Evolutionary conservation across 2,888 invertebrate species (phyloP), one percentile per base, ranked within the genome.

Genomic region (Gandaritis pyraliata): DNA sequence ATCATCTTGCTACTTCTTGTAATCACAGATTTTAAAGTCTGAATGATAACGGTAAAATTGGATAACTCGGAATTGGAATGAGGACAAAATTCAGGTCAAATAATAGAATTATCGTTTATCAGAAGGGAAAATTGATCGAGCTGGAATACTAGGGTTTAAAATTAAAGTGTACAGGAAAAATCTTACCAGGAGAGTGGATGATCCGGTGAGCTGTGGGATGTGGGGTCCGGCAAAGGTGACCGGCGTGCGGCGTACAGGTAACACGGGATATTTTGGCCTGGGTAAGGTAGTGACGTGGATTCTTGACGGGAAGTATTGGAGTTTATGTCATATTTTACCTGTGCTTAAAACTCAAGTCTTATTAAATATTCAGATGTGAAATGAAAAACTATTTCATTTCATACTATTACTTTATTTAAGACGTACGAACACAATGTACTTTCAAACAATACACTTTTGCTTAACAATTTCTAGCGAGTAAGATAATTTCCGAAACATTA

Each of bases 131-230:
- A 49, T 64, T 60, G 56, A 61, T 52, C 47, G 11, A 54, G 48
- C 55, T 58, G 66, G 68, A 75, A 75, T 74, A 70, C 84, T 85
- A 85, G 90, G 90, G 89, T 74, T 80, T 72, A 86, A 90, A 89
- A 58, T 62, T 83, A 86, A 87, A 87, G 87, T 78, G 82, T 83
- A 89, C 83, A 90, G 89, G 89, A 91, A 86, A 86, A 77, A 67
- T 90, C 92, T 93, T 92, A 92, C 93, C 92, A 78, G 92, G 92
- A 91, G 64, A 77, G 81, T 88, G 90, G 90, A 83, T 87, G 88
- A 88, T 90, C 90, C 91, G 77, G 86, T 87, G 86, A 86, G 85
- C 90, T 86, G 90, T 83, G 84, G 91, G 90, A 88, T 88, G 90
- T 77, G 86, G 88, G 90, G 88, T 81, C 90, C 84, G 88, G 88